Evolutionary conservation across 1,140 invertebrate species (phyloP).

Genomic region (Pachyrhynchus sulphureomaculatus): DNA sequence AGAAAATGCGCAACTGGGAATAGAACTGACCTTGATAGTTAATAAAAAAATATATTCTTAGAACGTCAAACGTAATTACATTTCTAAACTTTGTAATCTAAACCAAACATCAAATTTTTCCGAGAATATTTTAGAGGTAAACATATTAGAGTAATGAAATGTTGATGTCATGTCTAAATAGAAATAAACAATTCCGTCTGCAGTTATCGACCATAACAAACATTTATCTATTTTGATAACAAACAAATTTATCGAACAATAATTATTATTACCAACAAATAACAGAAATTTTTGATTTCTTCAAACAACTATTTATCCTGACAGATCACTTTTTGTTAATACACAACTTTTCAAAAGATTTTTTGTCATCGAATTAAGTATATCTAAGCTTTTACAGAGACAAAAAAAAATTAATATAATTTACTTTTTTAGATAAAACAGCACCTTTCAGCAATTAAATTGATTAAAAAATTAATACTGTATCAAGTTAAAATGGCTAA

Average conservation of each 20-base stretch:
- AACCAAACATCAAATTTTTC: neutral
- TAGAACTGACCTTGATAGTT: neutral
- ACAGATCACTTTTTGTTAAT: too few species aligned
- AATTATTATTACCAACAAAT: too few species aligned
- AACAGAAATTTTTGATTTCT: too few species aligned
- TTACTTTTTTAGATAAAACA: too few species aligned
- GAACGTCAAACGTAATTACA: neutral
- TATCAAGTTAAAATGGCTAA: too few species aligned
- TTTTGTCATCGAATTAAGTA: too few species aligned
- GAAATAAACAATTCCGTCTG: neutral
- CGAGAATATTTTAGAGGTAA: neutral
- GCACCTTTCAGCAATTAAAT: too few species aligned
- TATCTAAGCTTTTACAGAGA: too few species aligned
- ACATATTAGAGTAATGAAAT: neutral
- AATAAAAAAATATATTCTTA: neutral
- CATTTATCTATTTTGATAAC: neutral
- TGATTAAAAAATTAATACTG: too few species aligned
- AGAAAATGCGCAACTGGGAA: neutral
- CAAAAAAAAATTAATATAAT: too few species aligned
- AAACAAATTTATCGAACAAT: neutral
- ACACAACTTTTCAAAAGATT: too few species aligned
- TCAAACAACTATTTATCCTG: too few species aligned
- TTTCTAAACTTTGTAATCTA: neutral
- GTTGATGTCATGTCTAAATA: neutral
- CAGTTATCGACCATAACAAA: neutral